Evolutionary conservation across 2,888 invertebrate genomes (phyloP), one percentile per base, ranked within the genome.

Genomic region (Chrysolina americana): DNA sequence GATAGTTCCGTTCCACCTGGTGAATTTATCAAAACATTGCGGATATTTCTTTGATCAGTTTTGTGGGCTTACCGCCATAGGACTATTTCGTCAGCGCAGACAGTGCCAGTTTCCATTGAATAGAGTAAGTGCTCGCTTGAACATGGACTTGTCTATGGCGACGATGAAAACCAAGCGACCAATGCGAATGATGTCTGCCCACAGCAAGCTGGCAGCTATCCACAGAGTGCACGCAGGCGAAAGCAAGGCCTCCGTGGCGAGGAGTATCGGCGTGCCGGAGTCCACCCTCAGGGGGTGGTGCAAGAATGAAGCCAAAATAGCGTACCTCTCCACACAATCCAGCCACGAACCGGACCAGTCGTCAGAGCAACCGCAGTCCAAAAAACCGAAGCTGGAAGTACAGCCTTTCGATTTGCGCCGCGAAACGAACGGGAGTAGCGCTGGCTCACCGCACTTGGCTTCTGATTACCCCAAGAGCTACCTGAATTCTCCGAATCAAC

Each of bases 211-310:
- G 81, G 92, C 93, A 83, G 95, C 95, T 47, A 94, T 96, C 81
- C 92, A 94, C 82, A 90, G 95, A 78, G 95, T 96, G 62, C 94
- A 94, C 89, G 93, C 94, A 86, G 95, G 95, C 69, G 95, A 95
- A 87, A 94, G 94, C 71, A 95, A 96, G 85, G 95, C 96, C 2
- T 94, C 95, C 0, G 95, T 96, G 1, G 95, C 95, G 1, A 90
- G 95, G 3, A 94, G 95, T 86, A 95, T 95, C 85, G 95, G 95
- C 50, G 95, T 96, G 21, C 95, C 96, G 0, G 96, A 96, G 87
- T 95, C 95, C 2, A 96, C 96, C 9, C 89, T 96, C n/a, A 91
- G 96, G 4, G 96, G 96, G 75, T 96, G 96, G 96, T 96, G 95
- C 88, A 96, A 96, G 87, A 94, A 95, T 85, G 95, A 95, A 85